These are phyloP conservation scores for Heliconius congener DNA, from an alignment of 1,140 invertebrate species.

Conservation along the genomic window DNA sequence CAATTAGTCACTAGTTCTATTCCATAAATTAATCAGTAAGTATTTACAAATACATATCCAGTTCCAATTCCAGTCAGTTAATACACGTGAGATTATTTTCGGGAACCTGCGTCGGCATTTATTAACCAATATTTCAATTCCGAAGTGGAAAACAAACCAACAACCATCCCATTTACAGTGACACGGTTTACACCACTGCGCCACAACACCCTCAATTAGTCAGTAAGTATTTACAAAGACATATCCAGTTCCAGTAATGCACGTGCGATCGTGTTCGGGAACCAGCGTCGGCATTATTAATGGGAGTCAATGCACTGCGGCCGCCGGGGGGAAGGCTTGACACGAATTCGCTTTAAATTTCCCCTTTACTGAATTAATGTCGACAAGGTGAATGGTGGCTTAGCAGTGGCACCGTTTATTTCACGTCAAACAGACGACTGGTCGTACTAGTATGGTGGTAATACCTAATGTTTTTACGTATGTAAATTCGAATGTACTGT, in stretches of 20 bases:
- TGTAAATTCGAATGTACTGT: background rate
- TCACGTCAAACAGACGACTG: slow-evolving; percentile 32
- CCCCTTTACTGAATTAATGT: slow-evolving; percentile 46
- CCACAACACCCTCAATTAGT: no score
- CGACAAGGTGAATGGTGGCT: slow-evolving; percentile 47
- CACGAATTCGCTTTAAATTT: slow-evolving; percentile 50
- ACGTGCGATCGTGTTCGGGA: slow-evolving; percentile 44
- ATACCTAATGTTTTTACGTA: slow-evolving; percentile 17
- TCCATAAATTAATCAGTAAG: slow-evolving; percentile 31
- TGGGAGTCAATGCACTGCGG: slow-evolving; percentile 53
- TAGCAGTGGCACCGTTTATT: slow-evolving; percentile 38
- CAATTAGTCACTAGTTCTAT: slow-evolving; percentile 21
- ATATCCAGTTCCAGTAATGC: slow-evolving; percentile 39
- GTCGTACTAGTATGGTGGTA: slow-evolving; percentile 14
- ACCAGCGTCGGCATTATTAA: slow-evolving; percentile 52
- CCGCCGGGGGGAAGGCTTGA: slow-evolving; percentile 49
- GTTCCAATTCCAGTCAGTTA: slow-evolving; percentile 42
- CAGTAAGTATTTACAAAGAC: slow-evolving; percentile 17
- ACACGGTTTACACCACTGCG: no score
- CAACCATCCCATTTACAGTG: no score
- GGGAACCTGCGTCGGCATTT: slow-evolving; percentile 43
- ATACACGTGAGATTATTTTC: slow-evolving; percentile 45
- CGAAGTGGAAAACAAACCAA: no score
- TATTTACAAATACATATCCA: slow-evolving; percentile 14
- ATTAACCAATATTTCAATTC: no score